Evolutionary conservation across 2,113 vertebrate species (phyloP), one percentile per base, ranked within the genome.

Genomic region (Lagenorhynchus albirostris): DNA sequence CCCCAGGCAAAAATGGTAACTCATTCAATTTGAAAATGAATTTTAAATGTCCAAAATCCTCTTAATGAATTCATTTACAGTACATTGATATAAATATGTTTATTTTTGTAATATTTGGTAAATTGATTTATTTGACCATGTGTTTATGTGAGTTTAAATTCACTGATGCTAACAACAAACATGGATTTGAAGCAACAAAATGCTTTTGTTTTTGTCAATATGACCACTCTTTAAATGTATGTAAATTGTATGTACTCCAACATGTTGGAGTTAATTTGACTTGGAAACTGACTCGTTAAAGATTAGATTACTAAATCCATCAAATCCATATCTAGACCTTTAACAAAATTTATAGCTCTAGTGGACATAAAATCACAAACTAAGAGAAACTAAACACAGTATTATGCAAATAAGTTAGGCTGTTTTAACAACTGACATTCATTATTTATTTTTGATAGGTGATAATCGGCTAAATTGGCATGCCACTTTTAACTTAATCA

Each of bases 41-140:
- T 88, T 95, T 91, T 94, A 26, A 92, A 88, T 44, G 38, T 53
- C 74, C 2, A 31, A 91, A 94, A 71, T 83, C 55, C 17, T 68
- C 58, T 80, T 92, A 79, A 92, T 38, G 90, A 95, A 47, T 58
- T 89, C 94, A 94, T 70, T 91, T 81, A 65, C 38, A 84, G 36
- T 76, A 55, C 4, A 73, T 55, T 96, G 83, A 73, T 74, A 85
- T 76, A 93, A 94, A 33, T 33, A 70, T 89, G n/a, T 89, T 60
- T 65, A 76, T 76, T 25, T 50, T 67, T 81, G 41, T 71, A 36
- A 38, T 71, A 95, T 38, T 33, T 70, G 67, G 13, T 67, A 94
- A 94, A 82, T 95, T 77, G 44, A 67, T 93, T 97, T 96, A 89
- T 94, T 96, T 82, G 38, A 82, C 29, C n/a, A 55, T 77, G 86